Evolutionary conservation across 1,140 invertebrate genomes (phyloP).

Genomic region (Sweltsa coloradensis): DNA sequence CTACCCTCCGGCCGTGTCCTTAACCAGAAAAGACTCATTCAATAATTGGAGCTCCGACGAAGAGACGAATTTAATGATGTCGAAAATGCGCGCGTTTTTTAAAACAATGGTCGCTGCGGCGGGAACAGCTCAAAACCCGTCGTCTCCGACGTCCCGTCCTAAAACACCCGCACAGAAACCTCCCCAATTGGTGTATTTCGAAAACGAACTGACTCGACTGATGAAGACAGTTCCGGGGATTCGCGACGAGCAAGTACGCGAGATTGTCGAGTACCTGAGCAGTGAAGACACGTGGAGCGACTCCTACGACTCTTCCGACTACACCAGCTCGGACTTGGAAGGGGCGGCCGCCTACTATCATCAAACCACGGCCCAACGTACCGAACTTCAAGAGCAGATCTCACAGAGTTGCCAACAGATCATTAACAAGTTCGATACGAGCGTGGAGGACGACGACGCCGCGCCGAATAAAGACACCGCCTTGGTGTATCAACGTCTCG

Average conservation of each 20-base stretch:
- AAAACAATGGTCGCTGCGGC: slow-evolving; percentile 69
- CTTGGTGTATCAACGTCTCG: slow-evolving; percentile 70
- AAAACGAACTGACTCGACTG: slow-evolving; percentile 73
- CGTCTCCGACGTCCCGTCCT: not conserved
- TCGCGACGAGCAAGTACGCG: slow-evolving; percentile 65
- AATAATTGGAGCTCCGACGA: slow-evolving; percentile 89
- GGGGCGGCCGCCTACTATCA: slow-evolving; percentile 33
- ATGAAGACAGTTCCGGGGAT: slow-evolving; percentile 89
- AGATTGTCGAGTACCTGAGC: slow-evolving; percentile 24
- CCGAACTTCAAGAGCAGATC: slow-evolving; percentile 69
- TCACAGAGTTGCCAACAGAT: slow-evolving; percentile 79
- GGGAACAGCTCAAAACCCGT: slow-evolving; percentile 32
- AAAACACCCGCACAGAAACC: slow-evolving; percentile 46
- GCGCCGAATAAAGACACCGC: slow-evolving; percentile 50
- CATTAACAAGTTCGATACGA: slow-evolving; percentile 67
- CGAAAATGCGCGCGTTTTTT: slow-evolving; percentile 82
- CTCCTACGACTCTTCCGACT: slow-evolving; percentile 81
- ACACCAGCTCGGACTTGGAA: slow-evolving; percentile 78
- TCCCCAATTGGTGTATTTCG: slow-evolving; percentile 73
- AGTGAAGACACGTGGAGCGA: slow-evolving; percentile 83
- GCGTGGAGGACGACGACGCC: slow-evolving; percentile 29
- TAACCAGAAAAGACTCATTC: slow-evolving; percentile 76
- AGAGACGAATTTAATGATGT: slow-evolving; percentile 90
- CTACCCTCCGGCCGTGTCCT: slow-evolving; percentile 28
- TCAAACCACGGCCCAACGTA: slow-evolving; percentile 39